Base-by-base conservation (phyloP, 2,888 invertebrate genomes). In the Nomada lathburiana region DNA sequence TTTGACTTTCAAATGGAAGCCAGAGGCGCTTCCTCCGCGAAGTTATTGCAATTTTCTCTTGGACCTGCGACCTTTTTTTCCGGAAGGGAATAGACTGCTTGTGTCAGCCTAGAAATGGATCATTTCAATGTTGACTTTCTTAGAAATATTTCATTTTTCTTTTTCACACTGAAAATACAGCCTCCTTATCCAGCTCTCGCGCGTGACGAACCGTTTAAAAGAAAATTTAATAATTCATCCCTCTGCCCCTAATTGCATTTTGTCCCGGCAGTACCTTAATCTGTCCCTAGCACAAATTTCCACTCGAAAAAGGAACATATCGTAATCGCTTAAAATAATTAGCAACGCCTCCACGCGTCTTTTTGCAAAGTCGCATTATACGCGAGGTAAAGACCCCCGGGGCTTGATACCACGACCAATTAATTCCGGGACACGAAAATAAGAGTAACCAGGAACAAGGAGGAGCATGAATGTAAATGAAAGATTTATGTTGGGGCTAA, bases 1-100 rank as follows among this genome's bases (percentile, higher is more conserved):
- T 88, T 88, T 90, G 86, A 90, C 83, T 89, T 89, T 82, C 82
- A 90, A 89, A 89, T 88, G 74, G 77, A 73, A 47, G 47, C 70
- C 72, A 76, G 52, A 52, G 76, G 69, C 63, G 59, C 11, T 75
- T n/a, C 50, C 36, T 60, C 70, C 44, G 20, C 55, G 2, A 63
- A 85, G 76, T 85, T 87, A 82, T 82, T 79, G 60, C 70, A 64
- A 76, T 77, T 82, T 83, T 80, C 83, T 59, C 75, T 20, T 7
- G 18, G 20, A 63, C 67, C 23, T 16, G 26, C 70, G 76, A 86
- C 67, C 83, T n/a, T 18, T 13, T 47, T 70, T 70, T 23, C 52
- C 5, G 20, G 29, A 50, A 23, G 26, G 3, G 20, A 47, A 47
- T 20, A 16, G 57, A 23, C 42, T 4, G 29, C n/a, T 57, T 57